A percentile compares a stretch with the other conserved stretches of the same genome.
phyloP scores from a whole-genome alignment of 2,888 invertebrate species.

The Microctonus hyperodae region DNA sequence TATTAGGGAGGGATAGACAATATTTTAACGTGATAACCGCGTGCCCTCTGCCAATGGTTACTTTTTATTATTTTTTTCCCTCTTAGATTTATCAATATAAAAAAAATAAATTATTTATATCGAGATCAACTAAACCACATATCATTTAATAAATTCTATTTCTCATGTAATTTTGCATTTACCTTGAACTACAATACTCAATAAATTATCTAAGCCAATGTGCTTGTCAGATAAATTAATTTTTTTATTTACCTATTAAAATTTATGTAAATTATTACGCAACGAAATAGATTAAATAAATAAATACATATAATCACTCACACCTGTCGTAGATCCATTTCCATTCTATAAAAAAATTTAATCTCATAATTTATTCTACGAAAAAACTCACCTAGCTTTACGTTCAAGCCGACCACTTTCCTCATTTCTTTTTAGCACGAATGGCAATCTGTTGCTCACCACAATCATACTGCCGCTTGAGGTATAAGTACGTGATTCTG shows the following conservation, averaged over 20 bases:
- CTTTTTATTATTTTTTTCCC: constrained; percentile 30
- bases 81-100: not conserved
- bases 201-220: not conserved
- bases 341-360: too few relatives aligned
- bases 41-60: constrained; percentile 26
- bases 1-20: not conserved
- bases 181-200: constrained; percentile 5
- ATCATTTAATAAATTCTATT: not conserved
- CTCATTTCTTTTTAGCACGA: constrained; percentile 80
- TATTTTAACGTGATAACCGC: constrained; percentile 38
- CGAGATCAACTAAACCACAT: not conserved
- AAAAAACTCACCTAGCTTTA: constrained; percentile 79
- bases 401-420: constrained; percentile 76
- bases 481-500: constrained; percentile 57
- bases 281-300: not conserved
- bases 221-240: not conserved
- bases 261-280: not conserved
- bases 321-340: not conserved
- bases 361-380: not conserved
- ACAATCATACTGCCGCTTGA: constrained; percentile 81
- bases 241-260: not conserved
- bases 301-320: not conserved
- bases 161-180: not conserved
- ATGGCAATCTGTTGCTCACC: constrained; percentile 89
- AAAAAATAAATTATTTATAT: not conserved